Conservation (phyloP, 2,797 vertebrate genomes). For the Lutjanus argentimaculatus region DNA sequence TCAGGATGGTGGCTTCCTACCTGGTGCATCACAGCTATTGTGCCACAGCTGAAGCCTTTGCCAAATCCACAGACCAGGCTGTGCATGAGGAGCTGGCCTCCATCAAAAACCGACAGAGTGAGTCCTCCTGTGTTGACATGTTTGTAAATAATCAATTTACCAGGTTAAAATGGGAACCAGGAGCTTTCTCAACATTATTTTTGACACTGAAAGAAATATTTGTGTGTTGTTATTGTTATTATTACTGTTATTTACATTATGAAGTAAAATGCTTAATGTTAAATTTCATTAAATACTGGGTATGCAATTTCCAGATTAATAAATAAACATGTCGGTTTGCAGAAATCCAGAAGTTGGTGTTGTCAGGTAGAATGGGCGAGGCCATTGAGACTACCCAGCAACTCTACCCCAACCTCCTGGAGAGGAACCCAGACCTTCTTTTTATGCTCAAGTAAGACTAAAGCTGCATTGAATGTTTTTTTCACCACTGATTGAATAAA, state of each 20-base stretch:
- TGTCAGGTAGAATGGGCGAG: slow-evolving; percentile 96
- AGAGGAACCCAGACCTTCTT: slow-evolving; percentile 96
- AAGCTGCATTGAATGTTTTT: background rate
- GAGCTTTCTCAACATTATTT: background rate
- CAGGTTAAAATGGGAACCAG: background rate
- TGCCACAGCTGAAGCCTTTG: slow-evolving; percentile 95
- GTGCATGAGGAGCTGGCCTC: slow-evolving; percentile 98
- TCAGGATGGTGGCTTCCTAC: slow-evolving; percentile 97
- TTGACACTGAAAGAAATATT: no score
- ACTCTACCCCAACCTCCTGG: slow-evolving; percentile 95
- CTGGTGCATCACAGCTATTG: slow-evolving; percentile 98
- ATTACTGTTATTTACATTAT: no score
- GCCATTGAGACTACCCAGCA: slow-evolving; percentile 97
- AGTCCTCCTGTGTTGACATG: slow-evolving; percentile 66
- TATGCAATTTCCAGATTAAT: no score
- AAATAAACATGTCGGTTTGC: no score
- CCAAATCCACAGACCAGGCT: slow-evolving; percentile 96
- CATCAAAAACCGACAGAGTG: slow-evolving; percentile 99
- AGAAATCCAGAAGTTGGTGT: slow-evolving; percentile 99
- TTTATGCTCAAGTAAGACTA: slow-evolving; percentile 96
- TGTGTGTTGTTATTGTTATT: no score
- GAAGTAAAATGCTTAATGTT: no score
- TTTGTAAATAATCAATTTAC: background rate
- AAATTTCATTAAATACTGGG: no score
- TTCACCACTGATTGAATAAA: no score